Percentiles rank a stretch among this genome's conserved stretches.
phyloP scores from a whole-genome alignment of 1,140 invertebrate species.

The Lordiphosa collinella region DNA sequence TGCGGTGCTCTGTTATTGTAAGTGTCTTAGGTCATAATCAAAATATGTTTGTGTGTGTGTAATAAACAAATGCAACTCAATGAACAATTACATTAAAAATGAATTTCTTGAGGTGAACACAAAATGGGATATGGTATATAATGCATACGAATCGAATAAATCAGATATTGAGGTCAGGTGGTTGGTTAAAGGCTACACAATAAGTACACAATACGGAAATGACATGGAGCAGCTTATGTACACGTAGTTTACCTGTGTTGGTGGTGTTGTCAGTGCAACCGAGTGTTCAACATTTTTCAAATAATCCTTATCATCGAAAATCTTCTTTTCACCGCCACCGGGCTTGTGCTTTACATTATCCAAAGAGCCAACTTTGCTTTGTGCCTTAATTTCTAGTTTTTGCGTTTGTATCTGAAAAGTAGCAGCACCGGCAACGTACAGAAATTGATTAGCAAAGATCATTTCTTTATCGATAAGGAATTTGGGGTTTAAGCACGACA shows the following conservation, averaged over 20 bases:
- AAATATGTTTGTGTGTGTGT: constrained; percentile 15
- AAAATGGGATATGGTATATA: constrained; percentile 65
- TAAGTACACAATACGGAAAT: not conserved
- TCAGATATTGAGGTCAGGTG: constrained; percentile 34
- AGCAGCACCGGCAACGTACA: constrained; percentile 73
- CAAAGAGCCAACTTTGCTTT: constrained; percentile 93
- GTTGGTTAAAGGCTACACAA: not conserved
- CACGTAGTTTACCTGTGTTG: constrained; percentile 78
- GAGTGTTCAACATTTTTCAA: constrained; percentile 83
- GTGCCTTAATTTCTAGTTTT: constrained; percentile 91
- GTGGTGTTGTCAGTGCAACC: constrained; percentile 79
- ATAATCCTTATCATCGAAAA: constrained; percentile 97
- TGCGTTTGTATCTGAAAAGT: constrained; percentile 90
- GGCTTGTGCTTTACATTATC: constrained; percentile 96
- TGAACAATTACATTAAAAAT: constrained; percentile 63
- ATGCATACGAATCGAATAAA: constrained; percentile 30
- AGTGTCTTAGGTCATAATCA: constrained; percentile 29
- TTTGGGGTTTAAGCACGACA: constrained; percentile 28
- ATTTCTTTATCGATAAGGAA: constrained; percentile 18
- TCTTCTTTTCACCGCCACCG: constrained; percentile 95
- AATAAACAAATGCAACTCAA: constrained; percentile 34
- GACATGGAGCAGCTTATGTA: constrained; percentile 4
- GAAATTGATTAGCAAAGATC: constrained; percentile 61
- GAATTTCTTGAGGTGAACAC: constrained; percentile 71
- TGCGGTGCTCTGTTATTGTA: constrained; percentile 43